Evolutionary conservation across 1,140 invertebrate genomes (phyloP).

Genomic region (Pectinophora gossypiella): DNA sequence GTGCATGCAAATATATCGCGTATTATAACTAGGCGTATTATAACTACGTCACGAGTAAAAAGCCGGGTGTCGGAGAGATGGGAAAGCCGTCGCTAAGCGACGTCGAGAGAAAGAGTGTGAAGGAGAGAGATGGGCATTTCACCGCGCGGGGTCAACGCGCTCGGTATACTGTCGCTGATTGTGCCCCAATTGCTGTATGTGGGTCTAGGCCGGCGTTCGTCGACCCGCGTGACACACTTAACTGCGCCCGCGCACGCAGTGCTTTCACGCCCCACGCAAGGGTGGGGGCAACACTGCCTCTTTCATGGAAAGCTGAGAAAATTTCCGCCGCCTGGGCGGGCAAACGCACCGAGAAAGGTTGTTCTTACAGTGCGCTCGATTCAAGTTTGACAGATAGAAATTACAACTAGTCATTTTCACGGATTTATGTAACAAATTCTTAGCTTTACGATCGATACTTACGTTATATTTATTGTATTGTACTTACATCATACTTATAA

Average conservation of each 20-base stretch:
- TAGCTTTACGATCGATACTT: no score
- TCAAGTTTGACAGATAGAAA: no score
- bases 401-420: no score
- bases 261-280: conserved; percentile 65
- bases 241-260: conserved; percentile 54
- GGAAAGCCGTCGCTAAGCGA: conserved; percentile 51
- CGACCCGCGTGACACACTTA: conserved; percentile 70
- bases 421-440: no score
- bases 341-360: not conserved
- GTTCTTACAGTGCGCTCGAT: not conserved
- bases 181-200: conserved; percentile 72
- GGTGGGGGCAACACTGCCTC: conserved; percentile 39
- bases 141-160: conserved; percentile 69
- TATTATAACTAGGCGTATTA: no score
- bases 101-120: conserved; percentile 70
- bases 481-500: no score
- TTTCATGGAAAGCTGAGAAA: conserved; percentile 58
- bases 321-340: conserved; percentile 26
- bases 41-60: not conserved
- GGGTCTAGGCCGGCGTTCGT: conserved; percentile 75
- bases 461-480: no score
- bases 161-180: conserved; percentile 72
- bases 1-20: no score
- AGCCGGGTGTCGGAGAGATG: conserved; percentile 11
- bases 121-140: conserved; percentile 71